phyloP scores from a whole-genome alignment of 2,113 vertebrate species.

The Hyperopisus bebe region DNA sequence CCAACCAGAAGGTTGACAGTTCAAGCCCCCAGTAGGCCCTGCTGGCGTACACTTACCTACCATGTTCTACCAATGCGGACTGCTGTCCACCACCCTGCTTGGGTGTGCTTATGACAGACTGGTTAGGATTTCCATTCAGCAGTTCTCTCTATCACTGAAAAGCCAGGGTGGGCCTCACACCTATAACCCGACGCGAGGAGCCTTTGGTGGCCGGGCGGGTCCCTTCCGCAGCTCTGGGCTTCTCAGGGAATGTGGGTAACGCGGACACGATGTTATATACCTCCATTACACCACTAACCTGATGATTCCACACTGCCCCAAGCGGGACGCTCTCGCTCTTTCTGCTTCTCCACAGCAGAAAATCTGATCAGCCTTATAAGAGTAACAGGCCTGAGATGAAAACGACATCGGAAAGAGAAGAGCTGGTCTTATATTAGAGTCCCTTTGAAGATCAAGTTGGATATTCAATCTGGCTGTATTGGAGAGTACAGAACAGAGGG shows the following conservation, averaged over 20 bases:
- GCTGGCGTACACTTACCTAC: background rate
- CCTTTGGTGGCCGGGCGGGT: background rate
- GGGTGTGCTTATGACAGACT: background rate
- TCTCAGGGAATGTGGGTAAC: background rate
- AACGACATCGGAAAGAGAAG: background rate
- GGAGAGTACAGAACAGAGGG: background rate
- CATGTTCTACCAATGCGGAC: background rate
- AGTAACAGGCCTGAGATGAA: constrained; percentile 8
- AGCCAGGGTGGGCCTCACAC: background rate
- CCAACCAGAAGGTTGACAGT: background rate
- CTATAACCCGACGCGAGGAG: background rate
- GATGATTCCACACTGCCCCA: background rate
- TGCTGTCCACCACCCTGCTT: background rate
- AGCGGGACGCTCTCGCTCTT: background rate
- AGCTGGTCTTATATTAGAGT: constrained; percentile 4
- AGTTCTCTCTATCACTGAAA: background rate
- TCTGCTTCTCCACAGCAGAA: background rate
- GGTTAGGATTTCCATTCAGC: background rate
- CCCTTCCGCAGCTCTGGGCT: background rate
- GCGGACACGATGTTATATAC: background rate
- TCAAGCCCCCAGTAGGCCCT: background rate
- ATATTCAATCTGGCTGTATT: constrained; percentile 1
- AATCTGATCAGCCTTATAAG: constrained; percentile 6
- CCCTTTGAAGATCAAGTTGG: constrained; percentile 11
- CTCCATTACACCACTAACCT: background rate